Evolutionary conservation across 2,797 vertebrate genomes (phyloP).

Genomic region (Pelodytes ibericus): DNA sequence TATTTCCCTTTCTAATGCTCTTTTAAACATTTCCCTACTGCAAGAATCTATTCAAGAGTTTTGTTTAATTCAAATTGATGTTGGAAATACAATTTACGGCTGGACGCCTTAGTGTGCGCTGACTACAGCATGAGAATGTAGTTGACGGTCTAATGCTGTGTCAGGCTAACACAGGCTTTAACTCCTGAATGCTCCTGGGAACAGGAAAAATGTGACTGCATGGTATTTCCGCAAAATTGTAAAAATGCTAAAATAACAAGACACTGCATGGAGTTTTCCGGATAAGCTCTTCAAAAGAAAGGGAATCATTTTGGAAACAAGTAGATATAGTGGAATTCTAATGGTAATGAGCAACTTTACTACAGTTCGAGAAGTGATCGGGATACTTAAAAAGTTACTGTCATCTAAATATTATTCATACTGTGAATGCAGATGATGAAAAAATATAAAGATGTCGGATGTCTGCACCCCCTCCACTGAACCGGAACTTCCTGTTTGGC

Average conservation of each 20-base stretch:
- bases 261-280: background rate
- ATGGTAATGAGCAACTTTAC: too few species aligned
- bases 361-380: too few species aligned
- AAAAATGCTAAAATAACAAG: conserved; percentile 1
- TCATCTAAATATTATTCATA: too few species aligned
- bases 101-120: conserved; percentile 14
- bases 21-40: conserved; percentile 22
- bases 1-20: conserved; percentile 46
- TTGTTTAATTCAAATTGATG: conserved; percentile 46
- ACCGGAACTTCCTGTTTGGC: too few species aligned
- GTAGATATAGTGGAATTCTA: too few species aligned
- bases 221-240: conserved; percentile 15
- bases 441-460: too few species aligned
- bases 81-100: conserved; percentile 34
- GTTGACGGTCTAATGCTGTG: conserved; percentile 28
- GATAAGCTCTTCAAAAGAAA: background rate
- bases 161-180: conserved; percentile 20
- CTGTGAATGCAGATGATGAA: too few species aligned
- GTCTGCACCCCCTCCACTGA: too few species aligned
- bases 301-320: background rate
- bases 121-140: conserved; percentile 14
- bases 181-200: conserved; percentile 19
- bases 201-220: conserved; percentile 18
- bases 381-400: too few species aligned
- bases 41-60: conserved; percentile 20